A percentile compares a stretch with the other conserved stretches of the same genome.
These are phyloP conservation scores for Gastrophysa polygoni DNA, from an alignment of 2,888 invertebrate genomes.

Conservation along the genomic window DNA sequence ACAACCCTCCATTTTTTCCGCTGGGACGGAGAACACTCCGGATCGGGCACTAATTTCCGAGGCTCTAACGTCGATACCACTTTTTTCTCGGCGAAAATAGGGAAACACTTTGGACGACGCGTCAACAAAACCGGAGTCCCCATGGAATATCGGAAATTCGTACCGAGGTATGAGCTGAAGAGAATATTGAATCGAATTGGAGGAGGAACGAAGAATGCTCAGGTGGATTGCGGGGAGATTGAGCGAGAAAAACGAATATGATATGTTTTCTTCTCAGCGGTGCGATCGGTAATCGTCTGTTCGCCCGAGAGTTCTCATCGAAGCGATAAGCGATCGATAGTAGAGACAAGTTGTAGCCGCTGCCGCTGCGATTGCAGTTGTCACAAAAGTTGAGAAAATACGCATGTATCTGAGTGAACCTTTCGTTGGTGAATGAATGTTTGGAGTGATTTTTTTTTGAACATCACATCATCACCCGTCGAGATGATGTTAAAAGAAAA, in stretches of 20 bases:
- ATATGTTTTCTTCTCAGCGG: constrained; percentile 7
- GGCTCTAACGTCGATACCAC: constrained; percentile 7
- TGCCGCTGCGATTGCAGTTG: no score
- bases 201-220: constrained; percentile 10
- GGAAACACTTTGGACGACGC: constrained; percentile 9
- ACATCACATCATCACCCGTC: no score
- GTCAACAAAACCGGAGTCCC: constrained; percentile 19
- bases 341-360: no score
- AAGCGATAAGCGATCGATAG: no score
- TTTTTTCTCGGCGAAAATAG: constrained; percentile 10
- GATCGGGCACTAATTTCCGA: neutral
- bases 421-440: no score
- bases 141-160: constrained; percentile 19
- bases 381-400: no score
- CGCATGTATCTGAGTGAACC: no score
- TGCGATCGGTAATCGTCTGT: no score
- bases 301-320: no score
- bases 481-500: no score
- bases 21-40: no score
- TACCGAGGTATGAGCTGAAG: constrained; percentile 7
- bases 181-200: constrained; percentile 24
- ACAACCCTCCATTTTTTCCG: neutral
- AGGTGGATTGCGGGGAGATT: constrained; percentile 17
- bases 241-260: constrained; percentile 14
- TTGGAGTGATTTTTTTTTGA: no score